Base-by-base conservation (phyloP, 1,140 invertebrate genomes). In the Neodiprion lecontei region DNA sequence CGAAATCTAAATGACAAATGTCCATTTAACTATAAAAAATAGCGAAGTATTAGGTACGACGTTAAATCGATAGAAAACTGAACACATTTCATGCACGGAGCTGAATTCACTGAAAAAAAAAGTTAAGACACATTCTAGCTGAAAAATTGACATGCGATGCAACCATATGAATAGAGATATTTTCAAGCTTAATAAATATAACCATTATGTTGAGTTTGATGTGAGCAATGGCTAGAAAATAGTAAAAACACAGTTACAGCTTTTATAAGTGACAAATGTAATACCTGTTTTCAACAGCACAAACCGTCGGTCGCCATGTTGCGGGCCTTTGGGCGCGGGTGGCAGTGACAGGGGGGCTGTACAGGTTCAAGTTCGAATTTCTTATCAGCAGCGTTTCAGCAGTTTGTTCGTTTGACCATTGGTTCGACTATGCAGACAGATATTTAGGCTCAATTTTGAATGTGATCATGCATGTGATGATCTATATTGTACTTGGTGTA, bases 271-370 rank as follows among this genome's bases (percentile, higher is more conserved):
- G 70, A 71, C 70, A 67, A 68, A 72, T 40, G 14, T 74, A 71
- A 72, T 74, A 70, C 70, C 49, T 72, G 48, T 72, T 74, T 70
- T 72, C 66, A 73, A 61, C 67, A 75, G 50, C 21, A 74, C 69
- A 72, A 67, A 48, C 61, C 68, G 23, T n/a, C 28, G 72, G 69
- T 80, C 77, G 81, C 80, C 80, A 82, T 82, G 74, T 83, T 80
- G 76, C 67, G 67, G 67, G 67, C 67, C 53, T 14, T 9, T 61
- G n/a, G 53, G 53, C 53, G 8, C 53, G 53, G n/a, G 53, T 61
- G n/a, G n/a, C 53, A 61, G 53, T 12, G 53, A 61, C 53, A 17
- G n/a, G n/a, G 53, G 53, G 11, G 53, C 3, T 61, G 11, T 5
- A 61, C 53, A 17, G 53, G 11, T 12, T 61, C 53, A 61, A 61